phyloP scores from a whole-genome alignment of 2,888 invertebrate genomes.

The Netelia melanura region DNA sequence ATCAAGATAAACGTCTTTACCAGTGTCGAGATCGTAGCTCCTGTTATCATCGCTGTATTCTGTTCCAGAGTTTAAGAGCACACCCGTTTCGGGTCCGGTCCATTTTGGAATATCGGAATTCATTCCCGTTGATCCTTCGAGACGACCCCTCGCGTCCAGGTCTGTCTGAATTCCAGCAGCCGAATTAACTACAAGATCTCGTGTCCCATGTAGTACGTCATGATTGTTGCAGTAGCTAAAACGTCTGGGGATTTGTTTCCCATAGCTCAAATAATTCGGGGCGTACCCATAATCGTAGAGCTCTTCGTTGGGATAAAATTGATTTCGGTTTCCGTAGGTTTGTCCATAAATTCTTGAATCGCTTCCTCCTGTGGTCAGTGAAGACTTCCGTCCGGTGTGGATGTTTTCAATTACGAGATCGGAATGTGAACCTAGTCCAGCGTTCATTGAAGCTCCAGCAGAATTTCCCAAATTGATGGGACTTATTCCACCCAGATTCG shows the following conservation, averaged over 20 bases:
- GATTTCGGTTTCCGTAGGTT: neutral
- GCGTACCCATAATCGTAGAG: too few relatives aligned
- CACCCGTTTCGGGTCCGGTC: neutral
- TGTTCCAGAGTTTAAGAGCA: neutral
- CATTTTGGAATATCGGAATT: slow-evolving; percentile 21
- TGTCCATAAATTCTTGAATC: neutral
- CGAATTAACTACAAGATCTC: neutral
- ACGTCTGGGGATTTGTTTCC: too few relatives aligned
- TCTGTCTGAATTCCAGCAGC: neutral
- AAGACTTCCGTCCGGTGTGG: neutral
- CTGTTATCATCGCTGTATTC: neutral
- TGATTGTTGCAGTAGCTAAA: neutral
- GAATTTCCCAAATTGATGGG: neutral
- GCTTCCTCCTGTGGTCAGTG: neutral
- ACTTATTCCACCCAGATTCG: neutral
- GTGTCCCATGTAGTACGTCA: neutral
- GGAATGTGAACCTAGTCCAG: neutral
- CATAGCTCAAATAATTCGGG: too few relatives aligned
- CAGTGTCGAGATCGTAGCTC: neutral
- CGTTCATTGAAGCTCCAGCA: neutral
- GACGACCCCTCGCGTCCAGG: neutral
- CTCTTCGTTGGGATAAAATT: neutral
- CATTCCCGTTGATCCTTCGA: neutral
- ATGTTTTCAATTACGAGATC: neutral
- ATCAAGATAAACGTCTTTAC: neutral